Conservation (phyloP, 2,113 vertebrate species). For the Xiphophorus couchianus region DNA sequence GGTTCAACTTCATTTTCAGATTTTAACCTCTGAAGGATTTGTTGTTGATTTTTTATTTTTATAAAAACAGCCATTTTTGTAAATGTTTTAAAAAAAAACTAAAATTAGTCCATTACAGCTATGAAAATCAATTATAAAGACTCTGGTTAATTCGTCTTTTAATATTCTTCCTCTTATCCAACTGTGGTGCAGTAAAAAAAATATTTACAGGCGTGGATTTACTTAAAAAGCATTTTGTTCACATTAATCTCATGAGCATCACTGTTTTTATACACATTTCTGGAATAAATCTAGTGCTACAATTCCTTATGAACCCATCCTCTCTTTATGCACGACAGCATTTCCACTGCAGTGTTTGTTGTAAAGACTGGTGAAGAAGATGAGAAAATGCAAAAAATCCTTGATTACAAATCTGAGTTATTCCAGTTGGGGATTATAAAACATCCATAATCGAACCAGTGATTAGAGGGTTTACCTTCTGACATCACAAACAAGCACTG, state of each 20-base stretch:
- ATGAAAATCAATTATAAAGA: background rate
- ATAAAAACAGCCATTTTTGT: too few species aligned
- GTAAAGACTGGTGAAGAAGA: too few species aligned
- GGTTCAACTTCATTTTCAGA: constrained; percentile 63
- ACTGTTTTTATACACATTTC: too few species aligned
- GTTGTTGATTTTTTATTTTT: constrained; percentile 7
- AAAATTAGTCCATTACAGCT: background rate
- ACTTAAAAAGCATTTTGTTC: too few species aligned
- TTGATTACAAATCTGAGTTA: too few species aligned
- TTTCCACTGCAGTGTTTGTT: background rate
- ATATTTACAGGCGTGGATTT: background rate
- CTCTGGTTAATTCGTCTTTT: background rate
- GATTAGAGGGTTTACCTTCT: too few species aligned
- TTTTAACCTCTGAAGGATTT: constrained; percentile 49
- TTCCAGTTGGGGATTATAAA: too few species aligned
- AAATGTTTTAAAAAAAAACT: background rate
- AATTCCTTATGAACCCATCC: background rate
- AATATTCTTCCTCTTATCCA: background rate
- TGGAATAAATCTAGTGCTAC: too few species aligned
- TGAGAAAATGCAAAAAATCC: too few species aligned
- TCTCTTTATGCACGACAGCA: background rate
- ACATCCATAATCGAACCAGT: too few species aligned
- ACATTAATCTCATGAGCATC: too few species aligned
- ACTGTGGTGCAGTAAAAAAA: background rate
- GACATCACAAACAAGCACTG: too few species aligned